These are phyloP conservation scores for Oxycera nigricornis DNA, from an alignment of 2,888 invertebrate species.

Conservation along the genomic window DNA sequence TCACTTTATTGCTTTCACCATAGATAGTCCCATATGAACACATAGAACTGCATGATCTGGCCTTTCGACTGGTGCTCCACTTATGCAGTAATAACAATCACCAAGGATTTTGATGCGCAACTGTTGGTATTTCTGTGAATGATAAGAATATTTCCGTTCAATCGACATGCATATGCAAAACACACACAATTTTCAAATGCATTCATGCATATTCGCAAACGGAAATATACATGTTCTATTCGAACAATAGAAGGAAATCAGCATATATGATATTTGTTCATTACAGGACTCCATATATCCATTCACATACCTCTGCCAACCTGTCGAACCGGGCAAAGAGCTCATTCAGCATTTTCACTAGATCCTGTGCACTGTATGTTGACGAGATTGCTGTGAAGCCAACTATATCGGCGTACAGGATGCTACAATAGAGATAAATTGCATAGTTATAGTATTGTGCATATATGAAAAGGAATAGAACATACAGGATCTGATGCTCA, in stretches of 20 bases:
- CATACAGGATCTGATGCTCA: too few species aligned
- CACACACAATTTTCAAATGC: neutral
- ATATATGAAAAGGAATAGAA: too few species aligned
- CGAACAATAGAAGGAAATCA: too few species aligned
- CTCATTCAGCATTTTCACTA: conserved; percentile 95
- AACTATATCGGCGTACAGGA: conserved; percentile 96
- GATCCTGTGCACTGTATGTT: conserved; percentile 92
- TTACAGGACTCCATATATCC: too few species aligned
- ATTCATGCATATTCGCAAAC: neutral
- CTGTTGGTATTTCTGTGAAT: conserved; percentile 85
- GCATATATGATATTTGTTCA: neutral
- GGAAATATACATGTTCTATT: too few species aligned
- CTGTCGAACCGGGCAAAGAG: conserved; percentile 95
- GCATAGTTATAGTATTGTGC: neutral
- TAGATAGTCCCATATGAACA: conserved; percentile 94
- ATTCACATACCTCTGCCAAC: conserved; percentile 73
- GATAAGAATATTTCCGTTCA: neutral
- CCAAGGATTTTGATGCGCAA: conserved; percentile 94
- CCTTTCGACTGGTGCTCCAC: conserved; percentile 89
- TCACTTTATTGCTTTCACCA: conserved; percentile 97
- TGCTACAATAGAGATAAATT: conserved; percentile 67
- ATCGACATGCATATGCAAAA: neutral
- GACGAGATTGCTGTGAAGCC: conserved; percentile 97
- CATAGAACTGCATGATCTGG: conserved; percentile 92
- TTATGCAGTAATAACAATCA: conserved; percentile 97